Base-by-base conservation (phyloP, 2,888 invertebrate genomes). In the Trissolcus japonicus region DNA sequence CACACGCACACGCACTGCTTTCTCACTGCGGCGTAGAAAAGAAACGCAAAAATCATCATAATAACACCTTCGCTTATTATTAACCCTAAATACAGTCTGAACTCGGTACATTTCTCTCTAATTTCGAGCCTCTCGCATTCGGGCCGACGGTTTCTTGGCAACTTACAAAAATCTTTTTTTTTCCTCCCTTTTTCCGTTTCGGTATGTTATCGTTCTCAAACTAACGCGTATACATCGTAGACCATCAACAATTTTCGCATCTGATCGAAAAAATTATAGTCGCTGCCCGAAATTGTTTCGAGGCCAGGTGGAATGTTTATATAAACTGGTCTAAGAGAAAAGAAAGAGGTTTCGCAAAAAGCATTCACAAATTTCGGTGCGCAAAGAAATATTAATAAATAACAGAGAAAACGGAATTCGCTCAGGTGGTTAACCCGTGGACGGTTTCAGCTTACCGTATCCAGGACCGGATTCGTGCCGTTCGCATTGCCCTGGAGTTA, bases 81-180 rank as follows among this genome's bases (percentile, higher is more conserved):
- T 80, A 81, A 79, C 61, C 71, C 80, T 81, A 81, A 81, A 80
- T 78, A 80, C 81, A 81, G 81, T 81, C 80, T 80, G 73, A 75
- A 72, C 78, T 81, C 76, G 74, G 75, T 68, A 73, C 73, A 75
- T 71, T 67, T 78, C 63, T 60, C 66, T 69, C 65, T 74, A 78
- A 74, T 78, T 74, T 74, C 66, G 65, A 72, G 72, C 69, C 76
- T 75, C 68, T 75, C 57, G 41, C 59, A 63, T 59, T 62, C 57
- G 57, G 67, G 63, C 69, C 53, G 56, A 68, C 61, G 54, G 29
- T 61, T 68, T 69, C 53, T 77, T 54, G 69, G 46, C 48, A 66
- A 51, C 56, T 46, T 54, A 48, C 25, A 57, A 57, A 54, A 61
- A 14, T 16, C 21, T 53, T 56, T 35, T 29, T 7, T 51, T n/a